These are phyloP conservation scores for Vanacampus margaritifer DNA, from an alignment of 2,113 vertebrate genomes.

Conservation along the genomic window DNA sequence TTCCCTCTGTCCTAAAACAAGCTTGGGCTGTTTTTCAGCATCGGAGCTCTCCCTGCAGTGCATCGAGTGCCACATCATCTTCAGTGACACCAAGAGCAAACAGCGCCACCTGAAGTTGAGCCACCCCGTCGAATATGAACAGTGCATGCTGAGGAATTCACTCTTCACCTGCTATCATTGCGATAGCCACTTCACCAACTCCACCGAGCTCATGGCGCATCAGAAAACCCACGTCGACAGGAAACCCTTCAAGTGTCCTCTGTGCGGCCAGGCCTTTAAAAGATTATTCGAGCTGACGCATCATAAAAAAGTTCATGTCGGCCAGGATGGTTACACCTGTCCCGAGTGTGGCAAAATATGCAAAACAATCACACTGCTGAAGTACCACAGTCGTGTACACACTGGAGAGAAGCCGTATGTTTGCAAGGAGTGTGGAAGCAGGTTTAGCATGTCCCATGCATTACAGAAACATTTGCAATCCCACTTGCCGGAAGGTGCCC, in stretches of 20 bases:
- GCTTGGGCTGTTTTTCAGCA: slow-evolving; percentile 48
- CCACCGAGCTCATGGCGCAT: slow-evolving; percentile 81
- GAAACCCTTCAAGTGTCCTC: slow-evolving; percentile 79
- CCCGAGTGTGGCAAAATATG: slow-evolving; percentile 81
- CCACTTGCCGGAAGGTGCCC: slow-evolving; percentile 50
- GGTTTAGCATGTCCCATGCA: slow-evolving; percentile 66
- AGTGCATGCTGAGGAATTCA: slow-evolving; percentile 73
- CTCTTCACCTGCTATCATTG: slow-evolving; percentile 84
- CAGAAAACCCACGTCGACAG: slow-evolving; percentile 83
- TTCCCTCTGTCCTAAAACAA: not conserved
- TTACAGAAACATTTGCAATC: slow-evolving; percentile 64
- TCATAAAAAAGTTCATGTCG: slow-evolving; percentile 81
- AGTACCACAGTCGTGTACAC: slow-evolving; percentile 78
- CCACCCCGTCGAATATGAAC: slow-evolving; percentile 74
- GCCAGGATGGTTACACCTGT: slow-evolving; percentile 75
- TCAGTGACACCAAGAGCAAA: slow-evolving; percentile 75
- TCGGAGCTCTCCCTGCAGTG: slow-evolving; percentile 75
- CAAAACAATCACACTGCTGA: slow-evolving; percentile 81
- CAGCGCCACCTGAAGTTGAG: slow-evolving; percentile 73
- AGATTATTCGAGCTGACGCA: slow-evolving; percentile 81
- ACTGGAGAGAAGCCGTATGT: slow-evolving; percentile 73
- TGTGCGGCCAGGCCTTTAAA: slow-evolving; percentile 72
- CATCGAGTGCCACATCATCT: slow-evolving; percentile 77
- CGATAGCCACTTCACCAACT: slow-evolving; percentile 84
- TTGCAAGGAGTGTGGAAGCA: slow-evolving; percentile 72